Conservation (phyloP, 2,113 vertebrate species). For the Gambusia affinis region DNA sequence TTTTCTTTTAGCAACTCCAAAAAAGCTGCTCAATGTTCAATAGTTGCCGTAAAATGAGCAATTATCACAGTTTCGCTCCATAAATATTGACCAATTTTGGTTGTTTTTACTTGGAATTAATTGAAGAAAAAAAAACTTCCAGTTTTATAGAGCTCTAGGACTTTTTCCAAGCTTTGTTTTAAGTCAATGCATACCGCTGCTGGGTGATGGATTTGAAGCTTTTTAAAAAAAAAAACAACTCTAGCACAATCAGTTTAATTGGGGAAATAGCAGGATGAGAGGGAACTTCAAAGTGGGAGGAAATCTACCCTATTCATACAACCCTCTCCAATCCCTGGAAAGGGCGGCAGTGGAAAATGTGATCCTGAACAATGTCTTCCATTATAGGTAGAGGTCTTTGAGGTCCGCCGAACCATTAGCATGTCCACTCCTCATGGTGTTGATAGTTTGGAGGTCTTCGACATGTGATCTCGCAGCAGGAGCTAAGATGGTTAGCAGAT, state of each 20-base stretch:
- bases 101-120: too few species aligned
- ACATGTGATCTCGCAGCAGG: too few species aligned
- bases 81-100: too few species aligned
- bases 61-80: slow-evolving; percentile 41
- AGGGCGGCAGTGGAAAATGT: not conserved
- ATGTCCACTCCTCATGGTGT: too few species aligned
- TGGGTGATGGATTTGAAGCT: slow-evolving; percentile 59
- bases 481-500: too few species aligned
- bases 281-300: slow-evolving; percentile 47
- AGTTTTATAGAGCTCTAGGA: not conserved
- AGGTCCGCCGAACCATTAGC: too few species aligned
- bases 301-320: slow-evolving; percentile 19
- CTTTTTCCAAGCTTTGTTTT: slow-evolving; percentile 9
- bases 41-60: slow-evolving; percentile 32
- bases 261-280: slow-evolving; percentile 38
- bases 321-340: not conserved
- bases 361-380: not conserved
- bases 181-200: slow-evolving; percentile 10
- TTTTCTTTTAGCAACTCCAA: slow-evolving; percentile 17
- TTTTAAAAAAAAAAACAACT: slow-evolving; percentile 54
- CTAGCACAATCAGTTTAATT: slow-evolving; percentile 62
- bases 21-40: slow-evolving; percentile 38
- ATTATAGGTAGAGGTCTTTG: too few species aligned
- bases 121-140: not conserved
- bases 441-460: too few species aligned